A percentile compares a stretch with the other conserved stretches of the same genome.
These are phyloP conservation scores for Callorhinus ursinus DNA, from an alignment of 2,113 vertebrate species.

Conservation along the genomic window DNA sequence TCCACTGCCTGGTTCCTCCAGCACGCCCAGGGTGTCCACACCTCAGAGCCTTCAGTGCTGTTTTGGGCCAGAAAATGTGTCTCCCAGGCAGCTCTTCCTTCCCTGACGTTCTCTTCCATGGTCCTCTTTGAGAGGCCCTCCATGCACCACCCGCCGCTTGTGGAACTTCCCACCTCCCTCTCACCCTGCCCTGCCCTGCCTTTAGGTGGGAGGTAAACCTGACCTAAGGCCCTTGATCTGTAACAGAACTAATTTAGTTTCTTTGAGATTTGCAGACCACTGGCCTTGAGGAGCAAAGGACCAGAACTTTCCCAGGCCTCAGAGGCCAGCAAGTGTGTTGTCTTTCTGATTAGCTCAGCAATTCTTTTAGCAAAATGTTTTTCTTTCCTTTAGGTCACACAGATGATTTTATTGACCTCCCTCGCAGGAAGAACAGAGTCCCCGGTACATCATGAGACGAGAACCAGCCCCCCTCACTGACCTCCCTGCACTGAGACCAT, in stretches of 20 bases:
- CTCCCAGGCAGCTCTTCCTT: not conserved
- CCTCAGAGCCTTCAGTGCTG: not conserved
- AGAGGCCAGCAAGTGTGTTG: not conserved
- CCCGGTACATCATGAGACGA: not conserved
- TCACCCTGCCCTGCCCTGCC: too few relatives aligned
- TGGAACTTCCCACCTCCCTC: not conserved
- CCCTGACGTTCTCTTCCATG: not conserved
- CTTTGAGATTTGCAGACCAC: not conserved
- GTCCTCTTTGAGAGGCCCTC: not conserved
- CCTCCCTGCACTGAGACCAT: not conserved
- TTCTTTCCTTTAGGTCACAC: not conserved
- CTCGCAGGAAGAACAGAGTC: not conserved
- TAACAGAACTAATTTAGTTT: not conserved
- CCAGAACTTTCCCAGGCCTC: not conserved
- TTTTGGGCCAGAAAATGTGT: not conserved
- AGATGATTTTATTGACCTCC: not conserved
- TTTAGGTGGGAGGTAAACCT: not conserved
- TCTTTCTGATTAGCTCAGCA: not conserved
- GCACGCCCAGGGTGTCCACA: not conserved
- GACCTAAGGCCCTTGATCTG: not conserved
- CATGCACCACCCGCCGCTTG: not conserved
- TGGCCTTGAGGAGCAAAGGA: not conserved
- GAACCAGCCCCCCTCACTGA: not conserved
- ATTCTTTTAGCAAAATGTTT: not conserved
- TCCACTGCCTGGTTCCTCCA: not conserved